Conservation (phyloP, 2,888 invertebrate genomes). For the Andrena haemorrhoa region DNA sequence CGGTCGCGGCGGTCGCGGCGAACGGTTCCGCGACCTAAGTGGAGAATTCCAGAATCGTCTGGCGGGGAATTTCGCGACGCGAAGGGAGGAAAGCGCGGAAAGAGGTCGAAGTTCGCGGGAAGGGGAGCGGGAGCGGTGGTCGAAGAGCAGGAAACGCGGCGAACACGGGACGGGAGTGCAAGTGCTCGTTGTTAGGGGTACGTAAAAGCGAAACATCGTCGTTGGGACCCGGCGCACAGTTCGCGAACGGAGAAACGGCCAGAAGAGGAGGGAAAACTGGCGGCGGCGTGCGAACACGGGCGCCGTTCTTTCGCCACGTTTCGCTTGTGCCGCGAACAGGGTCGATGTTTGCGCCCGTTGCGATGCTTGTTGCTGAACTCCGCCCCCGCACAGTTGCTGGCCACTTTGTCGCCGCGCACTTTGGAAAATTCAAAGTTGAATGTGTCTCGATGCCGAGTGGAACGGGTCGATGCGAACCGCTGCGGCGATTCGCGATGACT, state of each 20-base stretch:
- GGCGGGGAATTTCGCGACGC: background rate
- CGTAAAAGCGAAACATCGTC: conserved; percentile 60
- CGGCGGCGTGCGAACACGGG: conserved; percentile 28
- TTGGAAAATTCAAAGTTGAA: conserved; percentile 38
- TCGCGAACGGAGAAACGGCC: conserved; percentile 26
- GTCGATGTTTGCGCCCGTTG: conserved; percentile 25
- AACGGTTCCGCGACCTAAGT: too few species aligned
- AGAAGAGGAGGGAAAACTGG: conserved; percentile 11
- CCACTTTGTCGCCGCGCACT: conserved; percentile 55
- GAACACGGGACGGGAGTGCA: conserved; percentile 34
- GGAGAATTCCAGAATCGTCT: background rate
- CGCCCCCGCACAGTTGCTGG: conserved; percentile 22
- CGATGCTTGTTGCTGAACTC: conserved; percentile 38
- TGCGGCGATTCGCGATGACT: conserved; percentile 17
- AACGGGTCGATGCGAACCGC: conserved; percentile 13
- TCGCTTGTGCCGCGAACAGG: conserved; percentile 7
- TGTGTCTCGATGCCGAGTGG: conserved; percentile 2
- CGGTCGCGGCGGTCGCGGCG: too few species aligned
- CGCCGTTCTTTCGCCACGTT: conserved; percentile 26
- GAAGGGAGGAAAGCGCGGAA: background rate
- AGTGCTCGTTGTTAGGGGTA: conserved; percentile 40
- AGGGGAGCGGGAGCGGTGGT: background rate
- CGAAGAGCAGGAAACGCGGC: conserved; percentile 17
- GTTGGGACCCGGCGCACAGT: conserved; percentile 27
- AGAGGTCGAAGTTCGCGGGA: conserved; percentile 3